Conservation (phyloP, 2,113 vertebrate species). For the Oenanthe melanoleuca region DNA sequence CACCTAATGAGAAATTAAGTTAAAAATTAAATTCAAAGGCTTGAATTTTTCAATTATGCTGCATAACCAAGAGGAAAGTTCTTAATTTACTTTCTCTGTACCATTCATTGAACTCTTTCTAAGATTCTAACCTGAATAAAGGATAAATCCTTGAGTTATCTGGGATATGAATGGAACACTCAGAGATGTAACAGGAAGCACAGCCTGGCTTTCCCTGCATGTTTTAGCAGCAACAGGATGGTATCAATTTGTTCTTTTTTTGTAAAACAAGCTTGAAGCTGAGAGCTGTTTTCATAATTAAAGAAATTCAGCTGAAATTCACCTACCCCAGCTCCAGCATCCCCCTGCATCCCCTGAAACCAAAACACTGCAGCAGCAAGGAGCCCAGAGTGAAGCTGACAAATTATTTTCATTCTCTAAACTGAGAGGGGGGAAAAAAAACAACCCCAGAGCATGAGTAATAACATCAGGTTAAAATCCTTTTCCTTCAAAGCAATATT, state of each 20-base stretch:
- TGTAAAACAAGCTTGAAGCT: not conserved
- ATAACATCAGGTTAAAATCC: not conserved
- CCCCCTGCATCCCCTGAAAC: conserved; percentile 10
- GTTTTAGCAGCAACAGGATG: not conserved
- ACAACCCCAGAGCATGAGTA: not conserved
- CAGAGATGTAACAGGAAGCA: not conserved
- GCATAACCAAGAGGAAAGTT: not conserved
- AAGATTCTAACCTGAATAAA: not conserved
- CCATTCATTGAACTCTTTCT: not conserved
- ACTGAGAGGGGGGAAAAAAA: not conserved
- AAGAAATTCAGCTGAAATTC: not conserved
- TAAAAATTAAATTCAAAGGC: not conserved
- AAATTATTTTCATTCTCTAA: conserved; percentile 33
- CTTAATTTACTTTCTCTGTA: not conserved
- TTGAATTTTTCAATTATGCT: not conserved
- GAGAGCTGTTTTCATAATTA: not conserved
- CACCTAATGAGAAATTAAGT: not conserved
- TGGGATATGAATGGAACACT: not conserved
- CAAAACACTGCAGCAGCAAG: conserved; percentile 29
- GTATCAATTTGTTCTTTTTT: not conserved
- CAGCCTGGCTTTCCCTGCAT: not conserved
- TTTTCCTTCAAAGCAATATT: not conserved
- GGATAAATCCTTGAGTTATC: not conserved
- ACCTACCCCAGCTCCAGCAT: not conserved
- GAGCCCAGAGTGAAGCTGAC: not conserved